Base-by-base conservation (phyloP, 1,140 invertebrate genomes). In the Lucilia sericata region DNA sequence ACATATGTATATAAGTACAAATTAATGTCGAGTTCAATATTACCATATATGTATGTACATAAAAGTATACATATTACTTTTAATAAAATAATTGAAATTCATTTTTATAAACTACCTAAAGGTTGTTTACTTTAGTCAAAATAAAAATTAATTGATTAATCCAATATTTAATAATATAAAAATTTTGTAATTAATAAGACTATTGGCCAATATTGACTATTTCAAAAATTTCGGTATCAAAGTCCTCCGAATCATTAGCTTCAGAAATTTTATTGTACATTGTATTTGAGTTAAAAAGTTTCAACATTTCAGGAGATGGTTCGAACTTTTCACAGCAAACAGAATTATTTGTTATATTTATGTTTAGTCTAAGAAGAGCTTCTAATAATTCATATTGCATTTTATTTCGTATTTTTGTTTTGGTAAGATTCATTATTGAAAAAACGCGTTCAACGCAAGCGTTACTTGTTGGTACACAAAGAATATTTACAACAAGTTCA, bases 271-370 rank as follows among this genome's bases (percentile, higher is more conserved):
- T 74, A 74, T 30, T 30, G 25, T 74, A 74, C 19, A 74, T 74
- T 25, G 19, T 25, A 25, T 74, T 74, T 21, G 70, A 74, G 25
- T 74, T 74, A 74, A 74, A 74, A 25, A 4, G 19, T 25, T 74
- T 74, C 25, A 74, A 74, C 19, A 74, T 74, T 74, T 74, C 70
- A 25, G 19, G 19, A 25, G 70, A 74, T 60, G 51, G 51, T 60
- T 60, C 17, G 51, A 60, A 60, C 51, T 60, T 60, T 60, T 60
- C 51, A 60, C 19, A 74, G 13, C 5, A 74, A 74, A 25, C 5
- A 0, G 19, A 21, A 74, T 74, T 25, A 74, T 25, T 74, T 7
- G 19, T 74, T 25, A 74, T 8, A 19, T 74, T 1, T 74, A 12
- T 25, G 25, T 25, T 74, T 25, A 74, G 5, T 74, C 70, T 30